Percentiles rank a stretch among this genome's conserved stretches.
phyloP scores from a whole-genome alignment of 2,797 vertebrate genomes.

The Chaenodraco wilsoni region DNA sequence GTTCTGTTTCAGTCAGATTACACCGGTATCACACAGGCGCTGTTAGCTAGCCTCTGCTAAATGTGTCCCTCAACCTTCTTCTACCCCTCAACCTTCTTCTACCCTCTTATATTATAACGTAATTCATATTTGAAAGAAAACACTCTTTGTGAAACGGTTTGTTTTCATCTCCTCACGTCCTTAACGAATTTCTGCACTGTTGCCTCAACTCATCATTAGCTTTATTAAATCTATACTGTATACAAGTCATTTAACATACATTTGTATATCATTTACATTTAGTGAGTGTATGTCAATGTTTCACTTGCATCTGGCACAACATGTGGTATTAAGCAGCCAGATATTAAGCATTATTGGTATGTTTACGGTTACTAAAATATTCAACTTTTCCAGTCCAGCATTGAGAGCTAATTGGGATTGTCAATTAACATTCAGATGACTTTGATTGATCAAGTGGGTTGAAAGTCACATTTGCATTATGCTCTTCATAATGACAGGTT shows the following conservation, averaged over 20 bases:
- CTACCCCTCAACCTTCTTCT: neutral
- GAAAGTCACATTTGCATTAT: neutral
- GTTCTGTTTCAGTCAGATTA: neutral
- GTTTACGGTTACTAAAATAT: neutral
- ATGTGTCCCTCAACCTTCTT: neutral
- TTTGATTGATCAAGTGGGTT: neutral
- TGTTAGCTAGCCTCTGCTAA: conserved; percentile 17
- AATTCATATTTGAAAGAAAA: neutral
- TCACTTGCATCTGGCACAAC: neutral
- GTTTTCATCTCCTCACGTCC: neutral
- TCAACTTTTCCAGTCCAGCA: neutral
- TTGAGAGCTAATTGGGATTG: neutral
- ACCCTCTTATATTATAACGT: neutral
- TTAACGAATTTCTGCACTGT: neutral
- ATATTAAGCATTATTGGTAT: neutral
- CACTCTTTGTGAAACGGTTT: neutral
- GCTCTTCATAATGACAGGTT: neutral
- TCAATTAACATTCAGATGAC: neutral
- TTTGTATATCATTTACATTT: neutral
- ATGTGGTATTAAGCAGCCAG: neutral
- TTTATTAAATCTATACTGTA: neutral
- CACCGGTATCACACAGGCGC: conserved; percentile 4
- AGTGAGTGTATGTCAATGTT: neutral
- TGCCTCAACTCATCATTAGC: neutral
- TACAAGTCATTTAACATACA: neutral